These are phyloP conservation scores for Anolis carolinensis DNA, from an alignment of 2,113 vertebrate genomes.

Conservation along the genomic window DNA sequence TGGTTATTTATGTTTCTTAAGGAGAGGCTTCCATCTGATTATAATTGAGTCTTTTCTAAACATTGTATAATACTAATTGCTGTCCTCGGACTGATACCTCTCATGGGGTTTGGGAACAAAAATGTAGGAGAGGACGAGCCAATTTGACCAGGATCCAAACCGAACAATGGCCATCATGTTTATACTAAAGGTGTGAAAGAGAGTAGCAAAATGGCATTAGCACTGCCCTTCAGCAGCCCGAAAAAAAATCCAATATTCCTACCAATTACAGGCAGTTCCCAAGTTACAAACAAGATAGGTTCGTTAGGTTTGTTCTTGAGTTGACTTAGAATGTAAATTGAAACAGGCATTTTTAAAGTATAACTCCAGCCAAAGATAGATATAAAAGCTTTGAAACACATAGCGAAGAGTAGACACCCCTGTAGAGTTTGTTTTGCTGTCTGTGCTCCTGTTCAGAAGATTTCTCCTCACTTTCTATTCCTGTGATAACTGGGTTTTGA, in stretches of 20 bases:
- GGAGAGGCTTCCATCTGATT: background rate
- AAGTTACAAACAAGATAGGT: no score
- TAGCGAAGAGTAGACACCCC: no score
- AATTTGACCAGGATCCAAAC: background rate
- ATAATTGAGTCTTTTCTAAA: slow-evolving; percentile 21
- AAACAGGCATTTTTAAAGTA: no score
- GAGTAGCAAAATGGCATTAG: background rate
- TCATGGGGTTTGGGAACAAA: background rate
- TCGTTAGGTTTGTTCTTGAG: no score
- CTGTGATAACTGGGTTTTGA: no score
- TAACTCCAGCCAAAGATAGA: no score
- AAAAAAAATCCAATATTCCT: background rate
- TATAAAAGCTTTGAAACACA: no score
- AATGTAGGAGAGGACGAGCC: background rate
- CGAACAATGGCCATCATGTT: background rate
- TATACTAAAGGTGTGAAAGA: background rate
- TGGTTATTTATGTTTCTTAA: slow-evolving; percentile 12
- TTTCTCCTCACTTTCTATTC: no score
- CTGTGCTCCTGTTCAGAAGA: no score
- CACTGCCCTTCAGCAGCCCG: background rate
- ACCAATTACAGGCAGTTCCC: background rate
- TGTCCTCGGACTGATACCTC: slow-evolving; percentile 1
- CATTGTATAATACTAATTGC: slow-evolving; percentile 3
- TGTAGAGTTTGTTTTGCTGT: no score
- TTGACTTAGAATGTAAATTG: no score